Base-by-base conservation (phyloP, 2,113 vertebrate genomes). In the Suncus etruscus region DNA sequence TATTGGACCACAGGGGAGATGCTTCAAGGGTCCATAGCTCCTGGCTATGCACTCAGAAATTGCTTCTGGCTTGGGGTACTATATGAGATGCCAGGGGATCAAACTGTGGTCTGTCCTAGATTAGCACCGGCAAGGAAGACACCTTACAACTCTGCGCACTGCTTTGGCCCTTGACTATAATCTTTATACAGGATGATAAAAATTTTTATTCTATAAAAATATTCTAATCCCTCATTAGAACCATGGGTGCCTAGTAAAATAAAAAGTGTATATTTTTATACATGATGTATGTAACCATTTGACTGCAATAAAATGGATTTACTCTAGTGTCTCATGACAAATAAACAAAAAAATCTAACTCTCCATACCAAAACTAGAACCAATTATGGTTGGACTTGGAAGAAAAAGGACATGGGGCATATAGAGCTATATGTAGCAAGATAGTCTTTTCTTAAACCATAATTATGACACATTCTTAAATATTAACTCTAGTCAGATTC, bases 391-490 rank as follows among this genome's bases (percentile, higher is more conserved):
- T 18, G 11, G 1, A 22, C 12, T 51, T 76, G 54, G 79, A 89
- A 48, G 11, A 22, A 11, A 83, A 94, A 91, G 10, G 51, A 29
- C 47, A 87, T 51, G 22, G 69, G 22, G 47, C 6, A 45, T 29
- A 83, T 24, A 79, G 83, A 68, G 3, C 16, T 66, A 25, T 27
- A 27, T 68, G 8, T 91, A 22, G 10, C n/a, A n/a, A 51, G 3
- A 54, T 47, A 6, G 1, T 79, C 18, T 94, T 86, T 83, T 82
- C 18, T 69, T 82, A 78, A 93, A 92, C 48, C 25, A 7, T 50
- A 68, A 75, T 24, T 58, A 14, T 80, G 63, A 70, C 14, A 84
- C 39, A 63, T 22, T 70, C 24, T 90, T 74, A 91, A 82, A 72
- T 69, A 91, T 65, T 75, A 80, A 14, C 50, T 45, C 47, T 66